Evolutionary conservation across 2,888 invertebrate species (phyloP).

Genomic region (Phyto melanocephala): DNA sequence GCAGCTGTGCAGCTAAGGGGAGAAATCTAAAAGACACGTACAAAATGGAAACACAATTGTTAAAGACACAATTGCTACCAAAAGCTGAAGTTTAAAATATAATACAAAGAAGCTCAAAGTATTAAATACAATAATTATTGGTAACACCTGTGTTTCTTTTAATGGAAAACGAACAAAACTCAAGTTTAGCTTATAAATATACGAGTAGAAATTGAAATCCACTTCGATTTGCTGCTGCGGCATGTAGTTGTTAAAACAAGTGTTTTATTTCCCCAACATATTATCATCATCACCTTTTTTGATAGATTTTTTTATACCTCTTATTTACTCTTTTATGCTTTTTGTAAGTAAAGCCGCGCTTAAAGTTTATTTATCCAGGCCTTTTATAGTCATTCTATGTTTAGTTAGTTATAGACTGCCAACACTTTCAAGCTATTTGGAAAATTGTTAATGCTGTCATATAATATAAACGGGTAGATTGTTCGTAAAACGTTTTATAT

Average conservation of each 20-base stretch:
- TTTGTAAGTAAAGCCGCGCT: background rate
- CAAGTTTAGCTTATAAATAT: background rate
- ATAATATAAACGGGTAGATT: background rate
- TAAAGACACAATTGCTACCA: background rate
- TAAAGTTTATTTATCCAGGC: background rate
- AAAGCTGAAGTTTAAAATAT: background rate
- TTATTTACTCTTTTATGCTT: background rate
- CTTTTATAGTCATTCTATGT: background rate
- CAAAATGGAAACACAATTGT: background rate
- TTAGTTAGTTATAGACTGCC: background rate
- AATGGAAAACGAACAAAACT: background rate
- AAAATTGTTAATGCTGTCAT: background rate
- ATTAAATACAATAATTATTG: background rate
- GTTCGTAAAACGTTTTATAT: background rate
- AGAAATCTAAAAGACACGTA: background rate
- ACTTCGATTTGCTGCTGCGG: background rate
- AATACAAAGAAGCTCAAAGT: background rate
- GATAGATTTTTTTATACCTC: no score
- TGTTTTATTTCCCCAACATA: background rate
- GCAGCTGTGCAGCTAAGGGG: background rate
- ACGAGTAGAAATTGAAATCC: background rate
- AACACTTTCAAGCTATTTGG: conserved; percentile 12
- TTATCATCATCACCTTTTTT: background rate
- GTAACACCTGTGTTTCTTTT: background rate
- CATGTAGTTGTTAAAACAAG: background rate